Evolutionary conservation across 2,113 vertebrate species (phyloP), one percentile per base, ranked within the genome.

Genomic region (Coracopsis vasa): DNA sequence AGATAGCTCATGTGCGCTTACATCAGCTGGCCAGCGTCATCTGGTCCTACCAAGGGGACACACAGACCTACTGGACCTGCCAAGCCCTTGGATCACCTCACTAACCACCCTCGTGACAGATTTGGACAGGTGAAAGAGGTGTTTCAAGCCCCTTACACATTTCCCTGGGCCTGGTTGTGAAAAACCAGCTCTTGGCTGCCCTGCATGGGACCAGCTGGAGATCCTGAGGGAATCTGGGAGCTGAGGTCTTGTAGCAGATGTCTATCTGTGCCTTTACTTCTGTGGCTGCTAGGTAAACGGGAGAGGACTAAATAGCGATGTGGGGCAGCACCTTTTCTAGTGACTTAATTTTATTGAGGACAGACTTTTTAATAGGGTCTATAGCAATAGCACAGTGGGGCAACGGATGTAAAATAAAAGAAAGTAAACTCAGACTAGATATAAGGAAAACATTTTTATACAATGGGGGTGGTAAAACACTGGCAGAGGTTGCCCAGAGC

Each of bases 381-480:
- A 8, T 18, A 56, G 64, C 11, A 13, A 6, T 1, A 80, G 37
- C 41, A 41, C 18, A 67, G 50, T 47, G 12, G 9, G 12, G 1
- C 35, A 29, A 62, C 42, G 33, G 2, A 23, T 79, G 51, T 84
- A 56, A 77, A n/a, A 10, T 28, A 39, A 58, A 64, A n/a, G 10
- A 81, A 9, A 4, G 4, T 6, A 45, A n/a, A 62, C 67, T 80
- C 27, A 62, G 45, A 13, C 14, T 31, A 29, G 41, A n/a, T 39
- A 20, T 13, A 58, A 58, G 29, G 25, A 10, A 50, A 28, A 54
- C 25, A 4, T 8, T 23, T 33, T 65, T 92, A n/a, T 62, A 45
- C 0, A 1, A 0, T 41, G 9, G 31, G 8, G 7, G 6, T 48
- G 53, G 6, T 67, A 58, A 65, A 29, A 31, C 13, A 29, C 16